Base-by-base conservation (phyloP, 2,888 invertebrate species). In the Polyommatus iphigenia region DNA sequence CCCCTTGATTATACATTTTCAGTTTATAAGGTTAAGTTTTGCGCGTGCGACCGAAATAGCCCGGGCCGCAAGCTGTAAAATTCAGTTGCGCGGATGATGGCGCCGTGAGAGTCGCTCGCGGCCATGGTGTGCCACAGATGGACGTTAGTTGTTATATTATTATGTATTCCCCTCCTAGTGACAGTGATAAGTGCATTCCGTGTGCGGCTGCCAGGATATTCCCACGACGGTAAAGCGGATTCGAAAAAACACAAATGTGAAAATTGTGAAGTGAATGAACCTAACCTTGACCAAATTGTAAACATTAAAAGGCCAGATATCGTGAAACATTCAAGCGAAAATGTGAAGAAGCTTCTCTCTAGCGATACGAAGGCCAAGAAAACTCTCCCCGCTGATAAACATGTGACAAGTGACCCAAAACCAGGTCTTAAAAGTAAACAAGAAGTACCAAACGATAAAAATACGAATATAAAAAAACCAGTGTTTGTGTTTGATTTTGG, bases 181-280 rank as follows among this genome's bases (percentile, higher is more conserved):
- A 90, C 93, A 89, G 93, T 93, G 89, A 92, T 93, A 89, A 92
- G 91, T 87, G 94, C 94, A 89, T 94, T 94, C 89, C 94, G 94
- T 84, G 87, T 94, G 82, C 93, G 94, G 86, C 86, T 91, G 85
- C 91, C 91, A 80, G 92, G 89, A 88, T 83, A 82, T 81, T 83
- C 84, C 79, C 81, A 87, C 81, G 89, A 90, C 81, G 87, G 82
- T 76, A 85, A 84, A 83, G 75, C 82, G 46, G 85, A 85, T 83
- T 84, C 86, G 76, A 89, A 87, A 85, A 89, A 86, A 83, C 87
- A 87, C 82, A 89, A 87, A 85, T 93, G 92, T 90, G 91, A 91
- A 79, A 84, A 88, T 82, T 93, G 93, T 91, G 91, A 91, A 85
- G 90, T 88, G 85, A 90, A 84, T 83, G 87, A 87, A 82, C 82